Conservation (phyloP, 2,113 vertebrate species). For the Scatophagus argus region DNA sequence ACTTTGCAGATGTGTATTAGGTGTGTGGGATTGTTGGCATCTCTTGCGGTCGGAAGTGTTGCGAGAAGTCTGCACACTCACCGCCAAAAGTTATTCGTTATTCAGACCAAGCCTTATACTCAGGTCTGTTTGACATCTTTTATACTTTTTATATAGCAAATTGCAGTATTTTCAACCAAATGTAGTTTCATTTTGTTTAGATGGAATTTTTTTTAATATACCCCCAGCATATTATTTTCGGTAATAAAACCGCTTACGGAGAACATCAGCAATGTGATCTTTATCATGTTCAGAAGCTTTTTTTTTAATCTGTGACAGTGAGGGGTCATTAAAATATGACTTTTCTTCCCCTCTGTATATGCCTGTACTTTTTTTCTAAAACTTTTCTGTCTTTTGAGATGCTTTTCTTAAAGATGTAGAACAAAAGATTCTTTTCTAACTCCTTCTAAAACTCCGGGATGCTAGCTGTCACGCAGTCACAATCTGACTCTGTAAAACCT, state of each 20-base stretch:
- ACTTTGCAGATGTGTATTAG: constrained; percentile 25
- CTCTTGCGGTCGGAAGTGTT: not conserved
- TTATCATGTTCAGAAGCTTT: constrained; percentile 7
- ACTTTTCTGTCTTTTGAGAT: constrained; percentile 33
- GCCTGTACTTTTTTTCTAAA: constrained; percentile 21
- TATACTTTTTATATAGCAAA: not conserved
- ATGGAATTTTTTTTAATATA: not conserved
- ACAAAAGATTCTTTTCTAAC: constrained; percentile 29
- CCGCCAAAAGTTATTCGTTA: not conserved
- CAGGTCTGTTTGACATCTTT: not conserved
- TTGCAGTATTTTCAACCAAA: not conserved
- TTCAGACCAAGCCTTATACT: not conserved
- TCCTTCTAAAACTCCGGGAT: constrained; percentile 1
- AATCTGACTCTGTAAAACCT: constrained; percentile 48
- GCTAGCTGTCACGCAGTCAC: constrained; percentile 40
- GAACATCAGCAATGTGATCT: constrained; percentile 31
- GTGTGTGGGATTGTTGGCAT: constrained; percentile 1
- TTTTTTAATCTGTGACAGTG: constrained; percentile 56
- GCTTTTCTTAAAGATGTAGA: constrained; percentile 30
- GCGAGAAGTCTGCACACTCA: too few species aligned
- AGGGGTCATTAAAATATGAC: constrained; percentile 55
- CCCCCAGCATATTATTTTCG: not conserved
- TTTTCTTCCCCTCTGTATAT: not conserved
- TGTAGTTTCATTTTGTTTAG: not conserved
- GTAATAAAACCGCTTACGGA: constrained; percentile 6